A percentile compares a stretch with the other conserved stretches of the same genome.
phyloP scores from a whole-genome alignment of 1,140 invertebrate species.

The Drosophila jambulina region DNA sequence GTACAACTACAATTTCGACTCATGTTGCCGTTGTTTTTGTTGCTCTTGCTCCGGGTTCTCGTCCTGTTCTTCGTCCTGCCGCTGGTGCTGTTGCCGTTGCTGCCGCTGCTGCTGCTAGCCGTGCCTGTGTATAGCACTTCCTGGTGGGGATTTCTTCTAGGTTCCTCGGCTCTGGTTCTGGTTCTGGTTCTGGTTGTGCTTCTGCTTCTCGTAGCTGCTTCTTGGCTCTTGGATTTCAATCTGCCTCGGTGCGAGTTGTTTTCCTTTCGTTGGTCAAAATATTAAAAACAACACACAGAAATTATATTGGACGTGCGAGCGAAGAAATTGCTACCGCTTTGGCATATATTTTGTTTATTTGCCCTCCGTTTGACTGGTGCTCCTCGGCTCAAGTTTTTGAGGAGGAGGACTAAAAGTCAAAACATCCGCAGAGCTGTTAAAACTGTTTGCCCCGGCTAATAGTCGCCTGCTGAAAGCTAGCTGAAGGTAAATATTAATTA shows the following conservation, averaged over 20 bases:
- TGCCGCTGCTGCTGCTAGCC: conserved; percentile 59
- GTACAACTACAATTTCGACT: conserved; percentile 83
- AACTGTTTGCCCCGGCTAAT: conserved; percentile 79
- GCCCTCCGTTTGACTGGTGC: conserved; percentile 65
- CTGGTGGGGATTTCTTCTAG: conserved; percentile 75
- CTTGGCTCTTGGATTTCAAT: conserved; percentile 55
- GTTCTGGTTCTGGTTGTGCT: conserved; percentile 47
- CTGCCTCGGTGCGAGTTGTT: conserved; percentile 32
- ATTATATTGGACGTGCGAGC: conserved; percentile 43
- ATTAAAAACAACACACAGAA: conserved; percentile 65
- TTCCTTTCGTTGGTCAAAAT: conserved; percentile 57
- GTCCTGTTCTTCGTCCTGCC: conserved; percentile 50
- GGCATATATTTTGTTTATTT: conserved; percentile 79
- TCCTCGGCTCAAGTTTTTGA: conserved; percentile 56
- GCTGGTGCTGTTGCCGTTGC: conserved; percentile 44
- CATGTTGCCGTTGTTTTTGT: conserved; percentile 75
- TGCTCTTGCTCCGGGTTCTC: conserved; percentile 8
- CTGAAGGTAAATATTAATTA: conserved; percentile 77
- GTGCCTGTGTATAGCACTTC: conserved; percentile 77
- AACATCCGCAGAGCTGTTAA: conserved; percentile 72
- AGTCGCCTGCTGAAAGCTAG: conserved; percentile 55
- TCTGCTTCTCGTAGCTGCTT: conserved; percentile 36
- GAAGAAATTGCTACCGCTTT: conserved; percentile 54
- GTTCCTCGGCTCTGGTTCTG: conserved; percentile 61
- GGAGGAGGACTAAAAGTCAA: conserved; percentile 59